Base-by-base conservation (phyloP, 2,113 vertebrate species). In the Brachyistius frenatus region DNA sequence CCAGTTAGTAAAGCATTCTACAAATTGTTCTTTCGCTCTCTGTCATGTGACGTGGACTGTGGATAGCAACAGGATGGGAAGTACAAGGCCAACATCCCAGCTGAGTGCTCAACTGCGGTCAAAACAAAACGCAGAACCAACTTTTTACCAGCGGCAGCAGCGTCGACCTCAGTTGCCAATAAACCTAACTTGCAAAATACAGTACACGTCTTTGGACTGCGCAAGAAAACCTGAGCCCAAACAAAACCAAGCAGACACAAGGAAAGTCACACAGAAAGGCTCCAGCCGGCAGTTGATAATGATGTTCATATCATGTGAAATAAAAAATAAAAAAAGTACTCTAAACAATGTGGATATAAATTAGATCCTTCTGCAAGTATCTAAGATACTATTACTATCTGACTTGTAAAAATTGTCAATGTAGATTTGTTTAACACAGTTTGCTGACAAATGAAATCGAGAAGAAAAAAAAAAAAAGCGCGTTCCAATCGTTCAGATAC, bases 381-480 rank as follows among this genome's bases (percentile, higher is more conserved):
- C 7, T 33, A 0, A 41, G 8, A 15, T 46, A 2, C 41, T 41
- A 7, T 23, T 44, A 31, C 16, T 31, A 10, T 7, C 31, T 35
- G 30, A 50, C 39, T 56, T 58, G 11, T 53, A 67, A 41, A 52
- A 46, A 35, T 32, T 56, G 32, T 65, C 36, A 74, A 36, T 7
- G 3, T 56, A 30, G 47, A 52, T 35, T 56, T 80, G 56, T 57
- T 55, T 11, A 23, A 53, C 30, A 67, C 14, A 32, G 30, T 14
- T 46, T 30, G 56, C 53, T 55, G 41, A 52, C 69, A 70, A 60
- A 61, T 68, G 7, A 56, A 62, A 16, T 32, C 66, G 60, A 3
- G 55, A 8, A 39, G 15, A 79, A n/a, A 35, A 23, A 77, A 35
- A 23, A 77, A 53, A 78, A 7, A 54, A 30, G 56, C 47, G 39